Evolutionary conservation across 2,888 invertebrate genomes (phyloP).

Genomic region (Aphrophora alni): DNA sequence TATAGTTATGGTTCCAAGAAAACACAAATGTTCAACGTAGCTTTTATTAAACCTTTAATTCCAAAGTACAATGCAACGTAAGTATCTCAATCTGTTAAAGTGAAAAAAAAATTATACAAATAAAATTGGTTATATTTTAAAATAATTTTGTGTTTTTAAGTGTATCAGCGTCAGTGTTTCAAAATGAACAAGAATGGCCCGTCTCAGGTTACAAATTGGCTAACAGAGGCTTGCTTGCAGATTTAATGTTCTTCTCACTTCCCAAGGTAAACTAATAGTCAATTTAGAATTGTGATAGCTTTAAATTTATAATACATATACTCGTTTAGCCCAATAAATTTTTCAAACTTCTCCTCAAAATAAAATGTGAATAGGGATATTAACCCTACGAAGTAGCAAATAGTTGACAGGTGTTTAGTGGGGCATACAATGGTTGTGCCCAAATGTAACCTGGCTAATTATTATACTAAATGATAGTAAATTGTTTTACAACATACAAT

Average conservation of each 20-base stretch:
- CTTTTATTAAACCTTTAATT: conserved; percentile 84
- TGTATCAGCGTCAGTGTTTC: conserved; percentile 75
- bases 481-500: no score
- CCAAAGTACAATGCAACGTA: conserved; percentile 72
- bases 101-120: neutral
- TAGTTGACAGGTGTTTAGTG: no score
- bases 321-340: no score
- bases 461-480: no score
- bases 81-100: conserved; percentile 54
- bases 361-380: no score
- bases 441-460: no score
- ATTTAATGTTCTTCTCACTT: conserved; percentile 74
- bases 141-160: conserved; percentile 58
- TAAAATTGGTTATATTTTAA: neutral
- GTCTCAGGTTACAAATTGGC: conserved; percentile 83
- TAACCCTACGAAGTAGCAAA: no score
- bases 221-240: conserved; percentile 78
- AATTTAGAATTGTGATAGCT: no score
- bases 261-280: conserved; percentile 62
- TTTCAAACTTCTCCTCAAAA: no score
- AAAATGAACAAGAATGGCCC: conserved; percentile 77
- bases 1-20: conserved; percentile 86
- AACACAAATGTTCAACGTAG: conserved; percentile 79
- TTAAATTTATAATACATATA: no score
- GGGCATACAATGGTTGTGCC: no score